These are phyloP conservation scores for Drosophila cardini DNA, from an alignment of 1,140 invertebrate species.

Conservation along the genomic window DNA sequence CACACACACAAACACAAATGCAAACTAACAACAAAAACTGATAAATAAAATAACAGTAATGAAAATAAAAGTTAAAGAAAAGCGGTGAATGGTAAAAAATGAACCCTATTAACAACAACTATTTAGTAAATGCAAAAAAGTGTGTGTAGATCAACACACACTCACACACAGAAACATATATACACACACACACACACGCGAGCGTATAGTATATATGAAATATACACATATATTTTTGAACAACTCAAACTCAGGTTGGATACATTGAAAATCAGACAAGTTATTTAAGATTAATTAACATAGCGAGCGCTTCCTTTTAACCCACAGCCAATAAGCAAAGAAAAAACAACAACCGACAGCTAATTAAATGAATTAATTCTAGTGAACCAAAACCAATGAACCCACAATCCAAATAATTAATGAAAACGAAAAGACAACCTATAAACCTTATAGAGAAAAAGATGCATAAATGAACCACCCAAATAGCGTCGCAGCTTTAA, in stretches of 20 bases:
- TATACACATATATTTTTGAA: constrained; percentile 79
- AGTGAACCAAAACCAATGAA: constrained; percentile 58
- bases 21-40: constrained; percentile 57
- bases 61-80: constrained; percentile 44
- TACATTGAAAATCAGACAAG: constrained; percentile 81
- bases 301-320: constrained; percentile 82
- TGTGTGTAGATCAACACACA: constrained; percentile 38
- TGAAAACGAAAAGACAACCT: constrained; percentile 26
- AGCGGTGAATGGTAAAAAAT: constrained; percentile 21
- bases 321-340: constrained; percentile 73
- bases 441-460: constrained; percentile 25
- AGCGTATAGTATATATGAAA: constrained; percentile 23
- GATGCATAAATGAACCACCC: constrained; percentile 49
- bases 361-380: constrained; percentile 65
- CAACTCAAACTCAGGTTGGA: constrained; percentile 83
- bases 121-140: constrained; percentile 35
- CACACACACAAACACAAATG: constrained; percentile 21
- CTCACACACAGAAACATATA: too few species aligned
- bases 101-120: constrained; percentile 40
- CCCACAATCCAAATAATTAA: constrained; percentile 62
- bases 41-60: constrained; percentile 57
- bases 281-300: constrained; percentile 78
- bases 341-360: constrained; percentile 51
- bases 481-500: constrained; percentile 55
- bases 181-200: constrained; percentile 36